Percentiles rank a stretch among this genome's conserved stretches.
phyloP scores from a whole-genome alignment of 2,113 vertebrate species.

The Bubo scandiacus region DNA sequence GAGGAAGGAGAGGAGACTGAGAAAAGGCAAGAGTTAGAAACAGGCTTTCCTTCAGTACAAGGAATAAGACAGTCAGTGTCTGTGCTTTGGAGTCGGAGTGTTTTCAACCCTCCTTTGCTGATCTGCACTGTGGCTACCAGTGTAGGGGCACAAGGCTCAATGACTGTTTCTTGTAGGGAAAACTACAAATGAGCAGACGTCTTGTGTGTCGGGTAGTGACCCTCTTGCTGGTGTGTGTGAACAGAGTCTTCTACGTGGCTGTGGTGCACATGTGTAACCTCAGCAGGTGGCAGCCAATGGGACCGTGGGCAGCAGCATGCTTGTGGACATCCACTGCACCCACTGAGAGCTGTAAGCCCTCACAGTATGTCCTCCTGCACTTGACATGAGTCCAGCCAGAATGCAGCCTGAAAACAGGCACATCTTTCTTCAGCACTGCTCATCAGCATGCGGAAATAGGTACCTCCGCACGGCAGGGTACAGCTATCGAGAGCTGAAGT shows the following conservation, averaged over 20 bases:
- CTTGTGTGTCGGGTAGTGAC: background rate
- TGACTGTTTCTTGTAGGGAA: background rate
- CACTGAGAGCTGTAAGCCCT: background rate
- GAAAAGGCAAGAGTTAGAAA: background rate
- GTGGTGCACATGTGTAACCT: fast-evolving
- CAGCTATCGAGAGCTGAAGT: background rate
- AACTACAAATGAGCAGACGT: background rate
- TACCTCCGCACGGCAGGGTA: background rate
- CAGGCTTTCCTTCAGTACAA: background rate
- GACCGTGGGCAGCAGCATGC: background rate
- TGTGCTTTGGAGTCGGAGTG: background rate
- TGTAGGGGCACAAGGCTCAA: background rate
- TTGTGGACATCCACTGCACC: background rate
- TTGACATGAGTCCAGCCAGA: background rate
- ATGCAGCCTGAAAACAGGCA: background rate
- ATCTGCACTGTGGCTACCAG: background rate
- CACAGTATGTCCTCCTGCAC: background rate
- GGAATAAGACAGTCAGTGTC: background rate
- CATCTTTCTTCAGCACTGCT: background rate
- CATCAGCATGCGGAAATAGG: background rate
- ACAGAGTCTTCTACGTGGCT: fast-evolving
- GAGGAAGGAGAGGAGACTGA: background rate
- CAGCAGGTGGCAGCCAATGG: background rate
- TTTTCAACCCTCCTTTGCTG: background rate
- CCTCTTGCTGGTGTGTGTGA: background rate